Percentiles rank a stretch among this genome's conserved stretches.
These are phyloP conservation scores for Bilobella aurantiaca DNA, from an alignment of 1,140 invertebrate genomes.

Conservation along the genomic window DNA sequence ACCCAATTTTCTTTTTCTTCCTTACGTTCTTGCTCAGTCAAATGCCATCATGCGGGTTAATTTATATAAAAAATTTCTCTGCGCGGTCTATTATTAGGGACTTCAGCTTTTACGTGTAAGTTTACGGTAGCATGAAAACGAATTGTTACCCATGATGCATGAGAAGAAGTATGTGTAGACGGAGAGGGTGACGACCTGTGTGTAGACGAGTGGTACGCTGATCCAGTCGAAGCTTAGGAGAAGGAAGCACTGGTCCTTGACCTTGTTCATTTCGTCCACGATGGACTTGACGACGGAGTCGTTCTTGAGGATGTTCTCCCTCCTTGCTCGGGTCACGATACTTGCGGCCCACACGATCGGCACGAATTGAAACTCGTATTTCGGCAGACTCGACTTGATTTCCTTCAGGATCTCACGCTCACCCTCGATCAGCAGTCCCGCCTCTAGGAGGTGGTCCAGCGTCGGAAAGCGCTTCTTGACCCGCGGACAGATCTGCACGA, in stretches of 20 bases:
- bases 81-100: too few species aligned
- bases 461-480: slow-evolving; percentile 49
- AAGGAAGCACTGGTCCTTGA: background rate
- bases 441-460: slow-evolving; percentile 42
- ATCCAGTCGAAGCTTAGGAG: slow-evolving; percentile 69
- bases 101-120: too few species aligned
- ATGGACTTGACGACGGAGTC: slow-evolving; percentile 49
- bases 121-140: too few species aligned
- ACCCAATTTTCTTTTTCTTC: too few species aligned
- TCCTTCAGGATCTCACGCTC: slow-evolving; percentile 66
- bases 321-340: slow-evolving; percentile 54
- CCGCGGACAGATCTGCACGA: slow-evolving; percentile 42
- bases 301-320: slow-evolving; percentile 79
- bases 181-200: slow-evolving; percentile 83
- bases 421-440: slow-evolving; percentile 60
- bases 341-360: slow-evolving; percentile 85
- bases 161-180: slow-evolving; percentile 82
- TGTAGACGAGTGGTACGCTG: slow-evolving; percentile 84
- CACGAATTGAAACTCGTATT: slow-evolving; percentile 72
- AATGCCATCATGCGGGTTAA: too few species aligned
- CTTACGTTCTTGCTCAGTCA: too few species aligned
- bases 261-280: slow-evolving; percentile 41
- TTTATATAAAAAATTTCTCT: too few species aligned
- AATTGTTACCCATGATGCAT: slow-evolving; percentile 68
- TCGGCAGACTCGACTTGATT: slow-evolving; percentile 54